These are phyloP conservation scores for Penaeus japonicus DNA, from an alignment of 1,140 invertebrate species.

Conservation along the genomic window DNA sequence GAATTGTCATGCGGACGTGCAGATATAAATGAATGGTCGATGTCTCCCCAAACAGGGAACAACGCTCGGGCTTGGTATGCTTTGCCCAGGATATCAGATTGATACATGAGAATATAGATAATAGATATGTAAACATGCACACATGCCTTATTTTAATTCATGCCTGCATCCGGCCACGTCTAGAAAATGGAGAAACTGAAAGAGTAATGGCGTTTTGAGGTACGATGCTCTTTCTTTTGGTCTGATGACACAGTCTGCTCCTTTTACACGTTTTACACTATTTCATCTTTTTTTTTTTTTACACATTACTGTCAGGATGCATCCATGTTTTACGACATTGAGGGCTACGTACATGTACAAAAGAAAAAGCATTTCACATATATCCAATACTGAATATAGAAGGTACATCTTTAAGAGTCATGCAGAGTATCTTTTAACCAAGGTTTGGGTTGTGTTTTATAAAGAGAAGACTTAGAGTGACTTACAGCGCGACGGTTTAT, in stretches of 20 bases:
- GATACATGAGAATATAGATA: not conserved
- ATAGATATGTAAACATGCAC: not conserved
- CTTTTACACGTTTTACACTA: not conserved
- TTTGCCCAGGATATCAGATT: not conserved
- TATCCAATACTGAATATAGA: not conserved
- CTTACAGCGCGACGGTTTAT: not conserved
- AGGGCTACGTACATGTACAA: not conserved
- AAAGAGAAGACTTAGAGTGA: slow-evolving; percentile 4
- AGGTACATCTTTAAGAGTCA: not conserved
- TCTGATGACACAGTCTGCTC: not conserved
- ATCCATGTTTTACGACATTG: not conserved
- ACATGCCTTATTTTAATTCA: slow-evolving; percentile 43
- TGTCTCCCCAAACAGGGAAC: not conserved
- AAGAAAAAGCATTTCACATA: not conserved
- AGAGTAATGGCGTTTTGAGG: not conserved
- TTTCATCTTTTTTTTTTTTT: not conserved
- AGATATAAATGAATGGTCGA: slow-evolving; percentile 1
- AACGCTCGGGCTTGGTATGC: too few relatives aligned
- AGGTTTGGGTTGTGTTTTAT: slow-evolving; percentile 14
- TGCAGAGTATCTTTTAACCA: slow-evolving; percentile 26
- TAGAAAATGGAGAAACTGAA: slow-evolving; percentile 49
- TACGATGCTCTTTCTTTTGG: not conserved
- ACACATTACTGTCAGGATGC: too few relatives aligned
- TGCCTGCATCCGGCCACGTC: slow-evolving; percentile 52
- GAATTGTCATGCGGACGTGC: slow-evolving; percentile 45